Evolutionary conservation across 2,797 vertebrate genomes (phyloP).

Genomic region (Siniperca obscura): DNA sequence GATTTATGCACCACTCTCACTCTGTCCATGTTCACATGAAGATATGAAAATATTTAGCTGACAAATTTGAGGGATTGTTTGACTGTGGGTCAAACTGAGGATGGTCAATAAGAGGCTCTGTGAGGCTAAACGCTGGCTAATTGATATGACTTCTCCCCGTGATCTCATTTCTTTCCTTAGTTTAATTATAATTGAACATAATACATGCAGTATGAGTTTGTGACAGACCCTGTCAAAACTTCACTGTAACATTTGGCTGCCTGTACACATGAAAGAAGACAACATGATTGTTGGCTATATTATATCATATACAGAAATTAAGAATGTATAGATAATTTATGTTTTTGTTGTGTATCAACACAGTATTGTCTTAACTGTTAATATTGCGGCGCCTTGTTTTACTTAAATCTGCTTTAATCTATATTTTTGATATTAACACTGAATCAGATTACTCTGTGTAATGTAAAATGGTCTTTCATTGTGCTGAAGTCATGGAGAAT

Average conservation of each 20-base stretch:
- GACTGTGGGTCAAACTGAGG: neutral
- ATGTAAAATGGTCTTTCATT: conserved; percentile 12
- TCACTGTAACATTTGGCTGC: conserved; percentile 15
- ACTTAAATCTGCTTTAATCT: conserved; percentile 30
- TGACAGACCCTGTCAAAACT: conserved; percentile 24
- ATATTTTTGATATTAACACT: conserved; percentile 41
- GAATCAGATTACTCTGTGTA: conserved; percentile 17
- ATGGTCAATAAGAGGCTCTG: neutral
- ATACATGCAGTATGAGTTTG: conserved; percentile 29
- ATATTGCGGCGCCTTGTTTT: conserved; percentile 24
- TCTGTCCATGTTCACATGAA: too few relatives aligned
- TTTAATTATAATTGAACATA: conserved; percentile 20
- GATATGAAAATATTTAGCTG: too few relatives aligned
- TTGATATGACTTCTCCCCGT: neutral
- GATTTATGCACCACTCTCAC: too few relatives aligned
- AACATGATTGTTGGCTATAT: conserved; percentile 53
- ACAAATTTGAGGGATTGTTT: too few relatives aligned
- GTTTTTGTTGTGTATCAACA: conserved; percentile 51
- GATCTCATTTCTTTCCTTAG: conserved; percentile 15
- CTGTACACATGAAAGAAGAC: conserved; percentile 37
- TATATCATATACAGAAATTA: conserved; percentile 44
- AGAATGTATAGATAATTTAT: conserved; percentile 56
- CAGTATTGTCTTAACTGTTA: conserved; percentile 52
- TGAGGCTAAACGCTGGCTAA: neutral
- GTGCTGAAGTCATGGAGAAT: conserved; percentile 16